These are phyloP conservation scores for Troides aeacus DNA, from an alignment of 2,888 invertebrate species.

Conservation along the genomic window DNA sequence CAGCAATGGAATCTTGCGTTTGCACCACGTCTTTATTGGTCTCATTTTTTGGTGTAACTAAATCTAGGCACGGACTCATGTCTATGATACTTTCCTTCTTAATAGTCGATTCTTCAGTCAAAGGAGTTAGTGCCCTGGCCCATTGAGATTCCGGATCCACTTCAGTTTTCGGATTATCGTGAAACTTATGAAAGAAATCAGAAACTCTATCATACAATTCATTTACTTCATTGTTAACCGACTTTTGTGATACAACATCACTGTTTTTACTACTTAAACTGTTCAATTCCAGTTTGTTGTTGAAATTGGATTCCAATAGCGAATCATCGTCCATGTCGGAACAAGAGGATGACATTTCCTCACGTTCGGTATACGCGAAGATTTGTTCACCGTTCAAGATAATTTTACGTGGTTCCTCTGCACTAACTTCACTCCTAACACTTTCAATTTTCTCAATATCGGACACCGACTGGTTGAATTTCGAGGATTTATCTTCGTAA, in stretches of 20 bases:
- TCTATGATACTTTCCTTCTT: constrained; percentile 54
- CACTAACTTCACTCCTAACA: constrained; percentile 16
- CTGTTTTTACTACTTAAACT: constrained; percentile 33
- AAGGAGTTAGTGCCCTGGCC: constrained; percentile 55
- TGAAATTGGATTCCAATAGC: constrained; percentile 45
- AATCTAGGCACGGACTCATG: constrained; percentile 41
- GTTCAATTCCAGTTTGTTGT: constrained; percentile 21
- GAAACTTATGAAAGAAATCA: constrained; percentile 45
- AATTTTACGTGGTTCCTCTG: constrained; percentile 30
- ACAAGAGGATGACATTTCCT: constrained; percentile 41
- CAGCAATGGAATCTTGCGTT: constrained; percentile 41
- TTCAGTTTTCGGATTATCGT: constrained; percentile 33
- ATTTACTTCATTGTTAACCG: constrained; percentile 57
- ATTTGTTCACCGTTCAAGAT: constrained; percentile 44
- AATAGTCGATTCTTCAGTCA: constrained; percentile 63
- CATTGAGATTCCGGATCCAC: constrained; percentile 42
- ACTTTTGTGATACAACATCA: constrained; percentile 49
- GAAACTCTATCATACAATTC: constrained; percentile 59
- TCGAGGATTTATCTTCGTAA: constrained; percentile 53
- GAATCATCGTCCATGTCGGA: constrained; percentile 67
- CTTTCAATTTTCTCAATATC: constrained; percentile 41
- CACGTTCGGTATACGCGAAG: constrained; percentile 38
- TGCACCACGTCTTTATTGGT: constrained; percentile 45
- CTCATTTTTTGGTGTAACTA: constrained; percentile 31
- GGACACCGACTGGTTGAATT: constrained; percentile 44